phyloP scores from a whole-genome alignment of 2,797 vertebrate genomes.

The Crocodylus rhombifer region DNA sequence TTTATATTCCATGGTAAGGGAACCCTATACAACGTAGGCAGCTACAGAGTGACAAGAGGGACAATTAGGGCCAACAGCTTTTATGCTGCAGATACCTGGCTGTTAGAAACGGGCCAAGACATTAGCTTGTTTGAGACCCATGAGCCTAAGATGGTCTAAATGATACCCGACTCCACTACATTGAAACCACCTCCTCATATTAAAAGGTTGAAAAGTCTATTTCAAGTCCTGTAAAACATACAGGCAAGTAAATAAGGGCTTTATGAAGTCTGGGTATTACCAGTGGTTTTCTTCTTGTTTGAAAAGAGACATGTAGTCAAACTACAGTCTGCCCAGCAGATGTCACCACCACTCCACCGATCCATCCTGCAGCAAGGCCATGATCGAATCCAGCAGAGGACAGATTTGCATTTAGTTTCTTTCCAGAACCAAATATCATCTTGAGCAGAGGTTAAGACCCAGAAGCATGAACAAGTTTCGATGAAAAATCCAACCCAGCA shows the following conservation, averaged over 20 bases:
- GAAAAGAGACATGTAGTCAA: background rate
- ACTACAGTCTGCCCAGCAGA: slow-evolving; percentile 56
- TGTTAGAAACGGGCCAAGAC: background rate
- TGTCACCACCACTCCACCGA: slow-evolving; percentile 55
- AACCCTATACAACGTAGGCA: background rate
- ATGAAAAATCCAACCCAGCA: background rate
- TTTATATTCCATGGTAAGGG: background rate
- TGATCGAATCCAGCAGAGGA: background rate
- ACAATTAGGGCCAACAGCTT: background rate
- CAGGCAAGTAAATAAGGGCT: background rate
- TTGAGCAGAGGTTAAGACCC: background rate
- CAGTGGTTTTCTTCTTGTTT: background rate
- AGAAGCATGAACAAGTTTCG: background rate
- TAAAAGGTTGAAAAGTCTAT: background rate
- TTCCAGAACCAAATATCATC: background rate
- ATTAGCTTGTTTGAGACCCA: background rate
- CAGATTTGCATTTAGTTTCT: background rate
- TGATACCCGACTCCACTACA: background rate
- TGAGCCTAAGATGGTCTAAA: background rate
- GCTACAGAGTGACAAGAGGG: background rate
- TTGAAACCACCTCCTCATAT: background rate
- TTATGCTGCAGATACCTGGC: background rate
- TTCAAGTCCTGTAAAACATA: background rate
- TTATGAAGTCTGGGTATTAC: background rate
- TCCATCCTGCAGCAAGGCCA: rapidly evolving